Percentiles rank a stretch among this genome's conserved stretches.
Evolutionary conservation across 2,113 vertebrate species (phyloP).

Genomic region (Boleophthalmus pectinirostris): DNA sequence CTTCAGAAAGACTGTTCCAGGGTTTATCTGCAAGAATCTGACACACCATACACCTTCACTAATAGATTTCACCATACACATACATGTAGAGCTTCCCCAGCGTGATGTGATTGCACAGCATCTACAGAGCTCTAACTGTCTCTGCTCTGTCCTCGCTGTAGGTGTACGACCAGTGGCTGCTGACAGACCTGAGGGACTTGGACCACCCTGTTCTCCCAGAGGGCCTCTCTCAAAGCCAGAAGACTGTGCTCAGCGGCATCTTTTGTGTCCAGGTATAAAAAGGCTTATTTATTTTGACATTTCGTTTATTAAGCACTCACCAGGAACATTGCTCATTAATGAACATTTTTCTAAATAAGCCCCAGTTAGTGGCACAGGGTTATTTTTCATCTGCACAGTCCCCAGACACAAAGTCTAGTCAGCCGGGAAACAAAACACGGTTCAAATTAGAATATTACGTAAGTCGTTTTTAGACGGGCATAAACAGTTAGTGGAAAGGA

Average conservation of each 20-base stretch:
- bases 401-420: constrained; percentile 7
- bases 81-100: no score
- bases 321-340: constrained; percentile 7
- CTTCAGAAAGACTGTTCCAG: no score
- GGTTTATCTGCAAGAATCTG: no score
- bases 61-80: no score
- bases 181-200: constrained; percentile 91
- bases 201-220: constrained; percentile 85
- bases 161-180: constrained; percentile 93
- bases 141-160: constrained; percentile 42
- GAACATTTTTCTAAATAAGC: constrained; percentile 5
- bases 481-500: constrained; percentile 5
- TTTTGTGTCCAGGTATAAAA: constrained; percentile 87
- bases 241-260: constrained; percentile 85
- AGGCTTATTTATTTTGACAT: background rate
- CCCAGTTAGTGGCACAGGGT: background rate
- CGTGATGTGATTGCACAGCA: no score
- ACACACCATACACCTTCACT: no score
- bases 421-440: constrained; percentile 2
- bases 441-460: constrained; percentile 2
- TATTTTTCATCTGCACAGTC: constrained; percentile 1
- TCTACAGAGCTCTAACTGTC: no score
- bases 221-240: constrained; percentile 78
- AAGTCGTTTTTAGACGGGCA: constrained; percentile 6
- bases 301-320: background rate